phyloP scores from a whole-genome alignment of 2,888 invertebrate genomes.

The Busseola fusca region DNA sequence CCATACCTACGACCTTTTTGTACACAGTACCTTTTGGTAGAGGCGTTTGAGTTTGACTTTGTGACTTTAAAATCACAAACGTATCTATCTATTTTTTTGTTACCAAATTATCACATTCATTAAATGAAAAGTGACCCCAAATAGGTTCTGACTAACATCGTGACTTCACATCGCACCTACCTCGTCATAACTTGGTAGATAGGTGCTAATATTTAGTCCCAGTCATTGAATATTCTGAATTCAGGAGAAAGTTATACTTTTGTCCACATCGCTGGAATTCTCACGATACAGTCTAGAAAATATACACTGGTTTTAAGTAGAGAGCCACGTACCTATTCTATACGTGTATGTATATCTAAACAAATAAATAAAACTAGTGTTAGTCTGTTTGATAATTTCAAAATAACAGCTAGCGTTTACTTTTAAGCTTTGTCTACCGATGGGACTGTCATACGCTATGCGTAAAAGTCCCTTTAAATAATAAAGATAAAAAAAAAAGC shows the following conservation, averaged over 20 bases:
- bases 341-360: background rate
- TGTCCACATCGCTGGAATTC: background rate
- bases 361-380: background rate
- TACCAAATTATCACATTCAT: background rate
- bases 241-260: slow-evolving; percentile 22
- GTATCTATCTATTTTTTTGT: background rate
- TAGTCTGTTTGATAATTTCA: background rate
- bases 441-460: too few species aligned
- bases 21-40: too few species aligned
- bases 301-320: background rate
- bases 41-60: background rate
- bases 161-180: background rate
- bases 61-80: background rate
- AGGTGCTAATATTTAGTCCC: background rate
- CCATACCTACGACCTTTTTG: too few species aligned
- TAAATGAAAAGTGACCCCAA: background rate
- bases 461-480: too few species aligned
- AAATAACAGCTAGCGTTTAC: too few species aligned
- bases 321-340: background rate
- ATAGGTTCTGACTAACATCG: background rate
- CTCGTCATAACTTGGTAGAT: background rate
- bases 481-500: too few species aligned
- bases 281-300: background rate
- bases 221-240: slow-evolving; percentile 5
- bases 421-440: too few species aligned